These are phyloP conservation scores for Leontocebus nigricollis DNA, from an alignment of 2,797 vertebrate genomes.

Conservation along the genomic window DNA sequence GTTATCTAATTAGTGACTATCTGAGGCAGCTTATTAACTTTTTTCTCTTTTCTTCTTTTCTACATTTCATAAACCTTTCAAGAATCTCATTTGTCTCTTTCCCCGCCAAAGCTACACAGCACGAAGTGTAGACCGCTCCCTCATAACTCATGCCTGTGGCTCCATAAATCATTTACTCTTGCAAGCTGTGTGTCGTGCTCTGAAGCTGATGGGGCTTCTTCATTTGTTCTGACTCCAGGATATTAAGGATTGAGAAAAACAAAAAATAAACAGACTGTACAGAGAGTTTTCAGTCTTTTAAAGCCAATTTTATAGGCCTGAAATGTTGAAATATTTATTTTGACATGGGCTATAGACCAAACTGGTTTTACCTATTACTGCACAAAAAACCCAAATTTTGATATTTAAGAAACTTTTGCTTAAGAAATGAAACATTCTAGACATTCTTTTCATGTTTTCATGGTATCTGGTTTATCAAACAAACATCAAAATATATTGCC, in stretches of 20 bases:
- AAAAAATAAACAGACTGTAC: neutral
- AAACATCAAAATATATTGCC: neutral
- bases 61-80: neutral
- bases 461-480: neutral
- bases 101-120: neutral
- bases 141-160: neutral
- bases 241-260: neutral
- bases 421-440: neutral
- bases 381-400: neutral
- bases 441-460: neutral
- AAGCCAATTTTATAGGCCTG: neutral
- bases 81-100: neutral
- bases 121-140: neutral
- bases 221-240: neutral
- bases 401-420: neutral
- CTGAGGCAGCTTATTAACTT: conserved; percentile 32
- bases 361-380: neutral
- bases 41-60: neutral
- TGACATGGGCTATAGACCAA: neutral
- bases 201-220: conserved; percentile 16
- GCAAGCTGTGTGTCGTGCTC: neutral
- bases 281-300: neutral
- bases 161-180: conserved; percentile 33
- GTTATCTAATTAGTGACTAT: conserved; percentile 41
- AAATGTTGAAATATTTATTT: conserved; percentile 22